These are phyloP conservation scores for Acanthiza pusilla DNA, from an alignment of 2,797 vertebrate species.

Conservation along the genomic window DNA sequence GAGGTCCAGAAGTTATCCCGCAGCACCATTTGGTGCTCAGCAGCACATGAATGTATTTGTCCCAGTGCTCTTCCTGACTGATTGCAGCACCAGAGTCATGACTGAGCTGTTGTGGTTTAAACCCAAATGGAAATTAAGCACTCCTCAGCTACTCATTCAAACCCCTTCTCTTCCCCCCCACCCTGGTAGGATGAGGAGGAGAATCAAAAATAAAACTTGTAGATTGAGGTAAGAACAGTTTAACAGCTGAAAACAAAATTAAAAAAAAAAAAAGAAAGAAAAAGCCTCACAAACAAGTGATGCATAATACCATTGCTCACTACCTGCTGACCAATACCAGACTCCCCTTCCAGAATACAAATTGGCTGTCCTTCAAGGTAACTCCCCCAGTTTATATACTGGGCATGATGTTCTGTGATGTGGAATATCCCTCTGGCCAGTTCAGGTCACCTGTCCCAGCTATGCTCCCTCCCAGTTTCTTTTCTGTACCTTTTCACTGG, in stretches of 20 bases:
- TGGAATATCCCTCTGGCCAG: background rate
- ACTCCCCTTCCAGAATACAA: background rate
- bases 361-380: fast-evolving
- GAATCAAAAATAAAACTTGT: background rate
- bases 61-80: background rate
- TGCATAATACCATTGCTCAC: background rate
- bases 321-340: no score
- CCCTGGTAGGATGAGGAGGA: background rate
- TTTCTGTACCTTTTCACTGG: background rate
- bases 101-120: background rate
- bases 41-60: background rate
- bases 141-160: background rate
- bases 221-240: background rate
- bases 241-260: background rate
- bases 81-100: background rate
- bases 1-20: background rate
- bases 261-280: no score
- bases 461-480: background rate
- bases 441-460: no score
- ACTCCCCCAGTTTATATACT: no score
- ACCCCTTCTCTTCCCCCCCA: fast-evolving
- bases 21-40: background rate
- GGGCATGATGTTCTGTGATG: background rate
- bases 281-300: no score
- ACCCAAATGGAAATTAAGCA: background rate